These are phyloP conservation scores for Sapajus apella DNA, from an alignment of 2,113 vertebrate species.

Conservation along the genomic window DNA sequence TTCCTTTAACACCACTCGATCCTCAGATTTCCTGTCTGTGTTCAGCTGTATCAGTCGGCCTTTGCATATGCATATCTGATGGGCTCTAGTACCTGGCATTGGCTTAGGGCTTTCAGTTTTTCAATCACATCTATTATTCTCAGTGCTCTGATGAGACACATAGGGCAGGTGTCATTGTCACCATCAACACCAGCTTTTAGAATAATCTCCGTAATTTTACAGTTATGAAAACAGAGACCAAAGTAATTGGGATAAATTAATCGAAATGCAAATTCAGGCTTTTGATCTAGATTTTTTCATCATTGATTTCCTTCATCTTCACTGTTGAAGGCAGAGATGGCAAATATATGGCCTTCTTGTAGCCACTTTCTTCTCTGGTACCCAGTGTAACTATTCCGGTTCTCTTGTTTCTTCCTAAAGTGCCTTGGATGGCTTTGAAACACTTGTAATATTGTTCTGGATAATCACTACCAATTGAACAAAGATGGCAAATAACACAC, in stretches of 20 bases:
- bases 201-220: neutral
- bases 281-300: neutral
- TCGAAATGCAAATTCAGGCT: neutral
- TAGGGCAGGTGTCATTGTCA: neutral
- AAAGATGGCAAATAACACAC: neutral
- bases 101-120: neutral
- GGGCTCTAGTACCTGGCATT: neutral
- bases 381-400: rapidly evolving
- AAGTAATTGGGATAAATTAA: neutral
- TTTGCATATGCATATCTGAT: no score
- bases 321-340: neutral
- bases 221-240: neutral
- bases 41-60: neutral
- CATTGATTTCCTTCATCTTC: neutral
- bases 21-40: rapidly evolving
- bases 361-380: neutral
- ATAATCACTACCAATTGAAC: neutral
- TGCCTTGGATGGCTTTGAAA: neutral
- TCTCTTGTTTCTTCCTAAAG: neutral
- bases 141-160: neutral
- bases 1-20: no score
- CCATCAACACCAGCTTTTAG: neutral
- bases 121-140: neutral
- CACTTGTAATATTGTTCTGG: neutral
- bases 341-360: neutral